Percentiles rank a stretch among this genome's conserved stretches.
These are phyloP conservation scores for Corapipo altera DNA, from an alignment of 2,113 vertebrate genomes.

Conservation along the genomic window DNA sequence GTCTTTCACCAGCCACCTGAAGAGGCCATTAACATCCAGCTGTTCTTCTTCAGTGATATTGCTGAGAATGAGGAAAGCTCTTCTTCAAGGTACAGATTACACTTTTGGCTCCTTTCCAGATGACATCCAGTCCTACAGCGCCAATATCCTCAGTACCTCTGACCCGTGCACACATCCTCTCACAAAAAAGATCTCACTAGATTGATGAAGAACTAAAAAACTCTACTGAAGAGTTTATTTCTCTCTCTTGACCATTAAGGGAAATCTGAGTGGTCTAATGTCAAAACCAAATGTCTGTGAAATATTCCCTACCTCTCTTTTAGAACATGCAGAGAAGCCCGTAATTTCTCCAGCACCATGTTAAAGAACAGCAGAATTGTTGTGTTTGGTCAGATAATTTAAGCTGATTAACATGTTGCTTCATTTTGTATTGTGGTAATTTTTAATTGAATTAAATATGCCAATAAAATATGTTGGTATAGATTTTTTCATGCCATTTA, in stretches of 20 bases:
- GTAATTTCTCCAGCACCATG: neutral
- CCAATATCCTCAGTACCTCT: accelerated
- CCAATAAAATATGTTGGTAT: neutral
- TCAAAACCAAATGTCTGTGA: neutral
- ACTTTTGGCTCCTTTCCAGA: neutral
- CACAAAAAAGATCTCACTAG: neutral
- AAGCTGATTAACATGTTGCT: neutral
- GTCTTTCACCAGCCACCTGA: neutral
- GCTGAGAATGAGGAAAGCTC: neutral
- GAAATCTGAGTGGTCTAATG: neutral
- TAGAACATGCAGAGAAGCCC: neutral
- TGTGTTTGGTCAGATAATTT: neutral
- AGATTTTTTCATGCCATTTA: neutral
- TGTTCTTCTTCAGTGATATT: neutral
- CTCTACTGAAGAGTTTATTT: neutral
- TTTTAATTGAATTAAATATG: neutral
- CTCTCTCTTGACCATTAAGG: neutral
- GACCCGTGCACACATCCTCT: neutral
- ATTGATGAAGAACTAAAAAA: neutral
- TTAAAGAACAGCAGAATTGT: neutral
- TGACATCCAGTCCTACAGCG: neutral
- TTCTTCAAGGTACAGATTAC: neutral
- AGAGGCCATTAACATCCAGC: neutral
- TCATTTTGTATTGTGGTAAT: neutral
- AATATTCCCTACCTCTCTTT: neutral